A percentile compares a stretch with the other conserved stretches of the same genome.
These are phyloP conservation scores for Peromyscus polionotus DNA, from an alignment of 2,113 vertebrate species.

Conservation along the genomic window DNA sequence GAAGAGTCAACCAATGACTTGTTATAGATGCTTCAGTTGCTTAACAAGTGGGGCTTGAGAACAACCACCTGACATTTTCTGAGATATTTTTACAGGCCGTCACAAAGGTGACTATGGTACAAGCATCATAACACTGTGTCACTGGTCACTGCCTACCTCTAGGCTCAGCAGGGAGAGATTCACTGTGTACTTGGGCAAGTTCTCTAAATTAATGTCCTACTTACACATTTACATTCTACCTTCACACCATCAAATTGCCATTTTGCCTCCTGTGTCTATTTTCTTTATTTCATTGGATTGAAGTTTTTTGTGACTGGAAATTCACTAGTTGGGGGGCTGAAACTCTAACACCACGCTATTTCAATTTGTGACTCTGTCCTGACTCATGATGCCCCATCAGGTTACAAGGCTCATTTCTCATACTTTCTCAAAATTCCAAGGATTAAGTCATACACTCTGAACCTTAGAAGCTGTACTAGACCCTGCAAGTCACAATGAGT, in stretches of 20 bases:
- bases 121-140: neutral
- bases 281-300: neutral
- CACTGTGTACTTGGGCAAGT: rapidly evolving
- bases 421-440: neutral
- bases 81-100: neutral
- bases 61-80: constrained; percentile 65
- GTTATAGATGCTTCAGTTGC: constrained; percentile 80
- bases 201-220: neutral
- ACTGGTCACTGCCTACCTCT: neutral
- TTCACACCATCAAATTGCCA: neutral
- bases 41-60: constrained; percentile 78
- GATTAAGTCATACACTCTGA: neutral
- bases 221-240: neutral
- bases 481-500: neutral
- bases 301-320: neutral
- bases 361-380: neutral
- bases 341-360: neutral
- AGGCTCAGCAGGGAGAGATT: neutral
- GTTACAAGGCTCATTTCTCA: neutral
- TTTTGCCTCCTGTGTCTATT: neutral
- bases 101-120: neutral
- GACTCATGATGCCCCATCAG: no score
- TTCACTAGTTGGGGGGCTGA: neutral
- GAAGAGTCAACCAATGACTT: constrained; percentile 78
- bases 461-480: neutral